Evolutionary conservation across 2,113 vertebrate genomes (phyloP).

Genomic region (Globicephala melas): DNA sequence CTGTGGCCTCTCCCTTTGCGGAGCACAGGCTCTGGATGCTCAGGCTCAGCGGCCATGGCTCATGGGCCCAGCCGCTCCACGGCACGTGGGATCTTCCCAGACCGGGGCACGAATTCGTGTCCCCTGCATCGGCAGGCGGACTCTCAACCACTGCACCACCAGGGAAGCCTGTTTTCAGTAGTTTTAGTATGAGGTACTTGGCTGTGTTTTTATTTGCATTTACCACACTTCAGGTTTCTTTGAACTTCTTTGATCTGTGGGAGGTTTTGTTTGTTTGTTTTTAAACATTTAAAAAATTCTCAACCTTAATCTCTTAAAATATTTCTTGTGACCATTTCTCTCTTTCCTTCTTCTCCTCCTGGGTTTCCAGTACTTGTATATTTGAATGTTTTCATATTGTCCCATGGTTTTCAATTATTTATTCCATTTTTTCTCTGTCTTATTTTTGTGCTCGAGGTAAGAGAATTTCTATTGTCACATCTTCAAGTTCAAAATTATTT

Average conservation of each 20-base stretch:
- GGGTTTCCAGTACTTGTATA: background rate
- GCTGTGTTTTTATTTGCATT: background rate
- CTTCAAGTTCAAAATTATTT: background rate
- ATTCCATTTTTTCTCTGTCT: background rate
- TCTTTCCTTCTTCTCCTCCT: background rate
- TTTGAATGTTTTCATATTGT: background rate
- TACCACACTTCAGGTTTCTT: background rate
- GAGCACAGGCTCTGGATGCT: too few species aligned
- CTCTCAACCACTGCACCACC: too few species aligned
- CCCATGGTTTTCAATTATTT: background rate
- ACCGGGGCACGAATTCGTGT: too few species aligned
- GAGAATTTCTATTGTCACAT: background rate
- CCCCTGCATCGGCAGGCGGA: too few species aligned
- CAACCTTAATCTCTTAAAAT: background rate
- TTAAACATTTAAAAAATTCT: background rate
- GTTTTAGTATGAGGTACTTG: background rate
- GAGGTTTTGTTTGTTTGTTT: background rate
- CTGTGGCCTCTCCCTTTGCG: too few species aligned
- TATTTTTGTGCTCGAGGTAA: background rate
- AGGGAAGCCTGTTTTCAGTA: background rate
- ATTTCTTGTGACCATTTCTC: background rate
- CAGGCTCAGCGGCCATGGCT: too few species aligned
- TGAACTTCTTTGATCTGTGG: background rate
- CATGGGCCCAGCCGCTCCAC: too few species aligned
- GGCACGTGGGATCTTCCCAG: too few species aligned